Evolutionary conservation across 2,888 invertebrate species (phyloP), one percentile per base, ranked within the genome.

Genomic region (Uropetala carovei): DNA sequence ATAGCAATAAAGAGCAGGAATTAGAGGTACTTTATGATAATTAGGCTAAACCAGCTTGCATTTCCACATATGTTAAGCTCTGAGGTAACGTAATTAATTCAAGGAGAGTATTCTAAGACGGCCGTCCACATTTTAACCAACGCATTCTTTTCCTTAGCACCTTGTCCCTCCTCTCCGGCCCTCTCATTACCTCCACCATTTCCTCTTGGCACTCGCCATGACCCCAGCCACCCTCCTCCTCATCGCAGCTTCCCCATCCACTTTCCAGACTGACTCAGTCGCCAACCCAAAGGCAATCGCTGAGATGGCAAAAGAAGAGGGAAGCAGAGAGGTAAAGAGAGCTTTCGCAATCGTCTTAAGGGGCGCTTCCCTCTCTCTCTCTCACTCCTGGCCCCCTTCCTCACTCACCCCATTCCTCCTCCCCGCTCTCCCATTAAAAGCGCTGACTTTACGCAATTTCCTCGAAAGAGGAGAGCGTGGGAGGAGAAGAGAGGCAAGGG

Each of bases 381-480:
- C 22, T 0, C 59, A 10, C 59, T 64, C n/a, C 27, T 58, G 14
- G 43, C 59, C n/a, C 59, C 27, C 57, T 59, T 9, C 30, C 22
- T 58, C 91, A 57, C 83, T 68, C 27, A 18, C 56, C 58, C 68
- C 84, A 57, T 27, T 22, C 27, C 83, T 43, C 22, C 13, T 84
- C 43, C 57, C 16, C 18, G 64, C 83, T 30, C 85, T 13, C 89
- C 89, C 92, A 75, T 58, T 89, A 75, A 60, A 81, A 82, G 83
- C 84, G 91, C 83, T 91, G 89, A 91, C 82, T 82, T 91, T 91
- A 91, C 83, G 85, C 92, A 92, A 85, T 92, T 92, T 85, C 64
- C 85, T 85, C 84, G 56, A 84, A 84, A 92, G 84, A 85, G 68
- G 84, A 64, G 84, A 84, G 56, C 22, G n/a, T 58, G 14, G 27